Conservation (phyloP, 2,888 invertebrate genomes). For the Rapana venosa region DNA sequence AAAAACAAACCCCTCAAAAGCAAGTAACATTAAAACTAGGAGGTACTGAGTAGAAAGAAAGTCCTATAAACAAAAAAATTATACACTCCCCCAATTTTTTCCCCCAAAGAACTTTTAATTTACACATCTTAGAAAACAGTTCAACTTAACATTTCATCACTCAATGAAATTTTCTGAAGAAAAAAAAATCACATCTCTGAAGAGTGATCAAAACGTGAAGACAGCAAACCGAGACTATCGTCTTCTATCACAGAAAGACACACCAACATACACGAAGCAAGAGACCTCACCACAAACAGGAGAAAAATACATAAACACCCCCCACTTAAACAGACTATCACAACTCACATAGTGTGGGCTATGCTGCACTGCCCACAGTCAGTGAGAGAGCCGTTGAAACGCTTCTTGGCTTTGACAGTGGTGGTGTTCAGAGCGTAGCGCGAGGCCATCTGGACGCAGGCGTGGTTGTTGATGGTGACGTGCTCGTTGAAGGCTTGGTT, state of each 20-base stretch:
- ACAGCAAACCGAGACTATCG: background rate
- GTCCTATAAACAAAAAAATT: no score
- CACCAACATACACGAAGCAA: background rate
- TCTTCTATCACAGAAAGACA: background rate
- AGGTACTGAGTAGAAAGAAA: no score
- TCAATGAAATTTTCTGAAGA: no score
- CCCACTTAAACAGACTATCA: background rate
- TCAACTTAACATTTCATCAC: no score
- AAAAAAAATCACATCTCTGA: no score
- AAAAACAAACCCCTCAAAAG: no score
- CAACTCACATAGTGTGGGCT: slow-evolving; percentile 43
- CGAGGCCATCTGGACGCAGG: slow-evolving; percentile 47
- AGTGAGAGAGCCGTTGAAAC: slow-evolving; percentile 41
- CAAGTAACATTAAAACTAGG: no score
- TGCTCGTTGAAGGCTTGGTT: slow-evolving; percentile 22
- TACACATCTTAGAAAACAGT: no score
- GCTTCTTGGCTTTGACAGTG: slow-evolving; percentile 39
- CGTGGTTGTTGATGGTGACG: slow-evolving; percentile 42
- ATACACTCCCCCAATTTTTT: no score
- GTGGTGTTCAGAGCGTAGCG: slow-evolving; percentile 49
- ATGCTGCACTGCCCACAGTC: slow-evolving; percentile 45
- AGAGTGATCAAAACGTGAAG: background rate
- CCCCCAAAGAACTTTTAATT: no score
- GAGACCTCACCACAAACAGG: background rate
- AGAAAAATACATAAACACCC: background rate